Percentiles rank a stretch among this genome's conserved stretches.
phyloP scores from a whole-genome alignment of 1,140 invertebrate species.

The Sinonovacula constricta region DNA sequence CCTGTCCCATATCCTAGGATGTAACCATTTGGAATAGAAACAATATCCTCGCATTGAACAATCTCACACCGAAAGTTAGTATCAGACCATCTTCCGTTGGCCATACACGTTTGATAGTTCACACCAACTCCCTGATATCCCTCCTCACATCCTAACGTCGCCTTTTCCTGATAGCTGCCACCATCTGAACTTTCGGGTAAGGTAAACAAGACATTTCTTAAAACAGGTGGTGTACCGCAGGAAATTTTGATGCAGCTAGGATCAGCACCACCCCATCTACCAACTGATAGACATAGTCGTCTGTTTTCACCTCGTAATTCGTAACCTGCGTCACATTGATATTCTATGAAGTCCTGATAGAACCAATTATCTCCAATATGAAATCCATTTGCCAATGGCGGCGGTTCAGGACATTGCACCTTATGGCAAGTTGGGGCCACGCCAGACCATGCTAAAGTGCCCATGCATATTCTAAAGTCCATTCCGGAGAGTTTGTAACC shows the following conservation, averaged over 20 bases:
- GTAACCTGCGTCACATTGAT: conserved; percentile 82
- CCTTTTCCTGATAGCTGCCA: conserved; percentile 54
- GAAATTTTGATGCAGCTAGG: conserved; percentile 57
- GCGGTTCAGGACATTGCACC: conserved; percentile 61
- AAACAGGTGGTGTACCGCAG: conserved; percentile 59
- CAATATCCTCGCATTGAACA: conserved; percentile 58
- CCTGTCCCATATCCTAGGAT: conserved; percentile 16
- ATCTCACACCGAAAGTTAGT: conserved; percentile 56
- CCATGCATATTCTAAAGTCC: conserved; percentile 46
- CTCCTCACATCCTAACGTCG: conserved; percentile 60
- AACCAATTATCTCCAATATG: conserved; percentile 38
- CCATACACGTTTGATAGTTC: conserved; percentile 63
- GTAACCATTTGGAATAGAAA: conserved; percentile 53
- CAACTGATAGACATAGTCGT: conserved; percentile 52
- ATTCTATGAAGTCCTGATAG: conserved; percentile 59
- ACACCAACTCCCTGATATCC: conserved; percentile 73
- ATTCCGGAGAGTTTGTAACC: conserved; percentile 57
- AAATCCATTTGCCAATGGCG: conserved; percentile 32
- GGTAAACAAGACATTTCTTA: conserved; percentile 49
- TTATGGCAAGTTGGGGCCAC: conserved; percentile 58
- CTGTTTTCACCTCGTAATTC: conserved; percentile 77
- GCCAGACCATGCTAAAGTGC: conserved; percentile 74
- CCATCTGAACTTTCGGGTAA: conserved; percentile 6
- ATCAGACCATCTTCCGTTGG: conserved; percentile 62
- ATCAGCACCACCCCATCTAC: conserved; percentile 58